A percentile compares a stretch with the other conserved stretches of the same genome.
These are phyloP conservation scores for Monopterus albus DNA, from an alignment of 2,113 vertebrate genomes.

Conservation along the genomic window DNA sequence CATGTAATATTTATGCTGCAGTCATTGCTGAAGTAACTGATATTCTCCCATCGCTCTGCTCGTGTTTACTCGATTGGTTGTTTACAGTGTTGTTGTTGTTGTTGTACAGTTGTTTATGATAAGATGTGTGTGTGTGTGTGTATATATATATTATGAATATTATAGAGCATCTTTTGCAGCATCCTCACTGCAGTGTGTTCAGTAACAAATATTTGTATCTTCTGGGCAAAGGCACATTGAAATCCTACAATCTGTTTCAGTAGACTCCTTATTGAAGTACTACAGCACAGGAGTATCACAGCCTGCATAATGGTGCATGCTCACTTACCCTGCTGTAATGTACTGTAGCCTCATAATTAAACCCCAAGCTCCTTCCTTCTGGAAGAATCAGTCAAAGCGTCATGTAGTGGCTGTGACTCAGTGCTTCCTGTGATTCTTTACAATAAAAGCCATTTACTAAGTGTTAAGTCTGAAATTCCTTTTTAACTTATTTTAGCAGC, in stretches of 20 bases:
- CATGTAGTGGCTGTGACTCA: neutral
- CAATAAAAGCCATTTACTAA: neutral
- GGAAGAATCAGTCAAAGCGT: neutral
- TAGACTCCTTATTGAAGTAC: neutral
- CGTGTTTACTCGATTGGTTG: conserved; percentile 30
- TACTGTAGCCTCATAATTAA: neutral
- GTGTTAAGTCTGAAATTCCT: neutral
- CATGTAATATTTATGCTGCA: conserved; percentile 60
- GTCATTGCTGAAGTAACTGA: conserved; percentile 54
- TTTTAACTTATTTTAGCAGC: neutral
- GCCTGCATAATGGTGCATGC: neutral
- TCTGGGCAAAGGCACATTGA: neutral
- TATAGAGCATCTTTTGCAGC: neutral
- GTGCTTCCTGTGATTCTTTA: neutral
- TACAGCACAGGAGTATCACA: no score
- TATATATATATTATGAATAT: conserved; percentile 45
- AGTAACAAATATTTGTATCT: conserved; percentile 21
- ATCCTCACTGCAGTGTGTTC: conserved; percentile 6
- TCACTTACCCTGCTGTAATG: no score
- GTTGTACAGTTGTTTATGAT: conserved; percentile 42
- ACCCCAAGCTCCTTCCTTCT: neutral
- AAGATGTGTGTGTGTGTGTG: conserved; percentile 42
- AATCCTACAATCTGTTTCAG: conserved; percentile 3
- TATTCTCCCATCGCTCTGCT: conserved; percentile 25
- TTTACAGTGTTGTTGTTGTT: conserved; percentile 48